Evolutionary conservation across 2,797 vertebrate genomes (phyloP), one percentile per base, ranked within the genome.

Genomic region (Neoniphon sammara): DNA sequence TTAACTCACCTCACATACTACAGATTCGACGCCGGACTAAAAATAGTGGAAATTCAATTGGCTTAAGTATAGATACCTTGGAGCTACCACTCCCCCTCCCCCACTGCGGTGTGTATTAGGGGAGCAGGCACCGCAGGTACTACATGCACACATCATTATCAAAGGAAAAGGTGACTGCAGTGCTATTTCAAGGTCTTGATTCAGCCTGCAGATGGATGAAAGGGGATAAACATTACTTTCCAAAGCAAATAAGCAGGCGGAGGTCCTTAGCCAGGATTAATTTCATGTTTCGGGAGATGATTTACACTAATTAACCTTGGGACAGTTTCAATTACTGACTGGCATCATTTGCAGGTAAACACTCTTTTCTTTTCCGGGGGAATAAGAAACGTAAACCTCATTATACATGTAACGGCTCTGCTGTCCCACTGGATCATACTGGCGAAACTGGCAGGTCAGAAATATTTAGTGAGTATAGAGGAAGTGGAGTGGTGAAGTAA

Each of bases 241-340:
- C 25, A 39, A 68, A 61, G 31, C 8, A 70, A 75, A 75, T 67
- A 65, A 23, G 23, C 12, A 15, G 34, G 50, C 54, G 56, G 8
- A 7, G 31, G 12, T 50, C 47, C 46, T 30, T 15, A 14, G 34
- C 30, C 15, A n/a, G 18, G 52, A 58, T 59, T 60, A 39, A 74
- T 75, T 69, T 50, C 17, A 56, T 34, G n/a, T 55, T 39, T 39
- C 2, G 27, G 25, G 27, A 61, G 20, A 64, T 47, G 57, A 68
- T 78, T 85, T 82, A 52, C 80, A 50, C 70, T 79, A 75, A 85
- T 84, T 84, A 87, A 75, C 74, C 67, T 58, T 23, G 25, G 52
- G 65, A 78, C 47, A n/a, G 21, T 56, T 73, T 67, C 31, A 58
- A 55, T 84, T 36, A 75, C 58, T 44, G 63, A 15, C 59, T 36